phyloP scores from a whole-genome alignment of 2,797 vertebrate species.

The Danio albolineatus region DNA sequence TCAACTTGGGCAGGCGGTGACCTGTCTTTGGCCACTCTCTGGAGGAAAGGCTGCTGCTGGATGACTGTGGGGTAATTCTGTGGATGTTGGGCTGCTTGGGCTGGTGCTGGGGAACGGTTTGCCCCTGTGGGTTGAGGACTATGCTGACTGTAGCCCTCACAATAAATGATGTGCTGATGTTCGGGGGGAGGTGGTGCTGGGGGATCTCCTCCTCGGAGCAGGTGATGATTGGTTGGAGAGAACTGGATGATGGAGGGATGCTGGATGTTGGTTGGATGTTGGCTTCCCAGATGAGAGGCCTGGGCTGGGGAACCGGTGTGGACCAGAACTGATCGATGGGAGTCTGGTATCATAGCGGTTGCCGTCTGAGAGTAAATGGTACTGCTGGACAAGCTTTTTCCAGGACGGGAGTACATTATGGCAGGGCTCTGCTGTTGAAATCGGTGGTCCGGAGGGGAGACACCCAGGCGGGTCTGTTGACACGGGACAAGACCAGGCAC shows the following conservation, averaged over 20 bases:
- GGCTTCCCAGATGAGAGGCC: constrained; percentile 72
- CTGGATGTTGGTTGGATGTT: constrained; percentile 79
- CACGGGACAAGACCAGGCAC: constrained; percentile 89
- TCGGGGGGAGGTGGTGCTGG: constrained; percentile 66
- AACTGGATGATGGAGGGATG: constrained; percentile 88
- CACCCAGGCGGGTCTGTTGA: constrained; percentile 87
- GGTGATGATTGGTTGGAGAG: constrained; percentile 89
- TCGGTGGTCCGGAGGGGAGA: constrained; percentile 84
- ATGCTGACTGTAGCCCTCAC: constrained; percentile 83
- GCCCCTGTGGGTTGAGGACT: constrained; percentile 61
- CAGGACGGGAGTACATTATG: constrained; percentile 86
- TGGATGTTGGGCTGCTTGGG: constrained; percentile 71
- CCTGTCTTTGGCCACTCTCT: constrained; percentile 69
- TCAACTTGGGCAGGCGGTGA: constrained; percentile 73
- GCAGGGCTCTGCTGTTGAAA: constrained; percentile 91
- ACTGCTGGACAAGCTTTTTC: constrained; percentile 85
- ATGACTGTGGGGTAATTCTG: constrained; percentile 90
- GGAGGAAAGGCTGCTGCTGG: constrained; percentile 86
- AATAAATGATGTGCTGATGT: constrained; percentile 91
- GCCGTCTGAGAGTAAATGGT: constrained; percentile 85
- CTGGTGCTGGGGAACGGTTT: constrained; percentile 74
- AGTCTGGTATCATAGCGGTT: constrained; percentile 81
- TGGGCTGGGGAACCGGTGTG: constrained; percentile 88
- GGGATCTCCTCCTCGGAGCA: constrained; percentile 82
- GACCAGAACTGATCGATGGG: constrained; percentile 93